A percentile compares a stretch with the other conserved stretches of the same genome.
These are phyloP conservation scores for Glyphotaelius pellucidus DNA, from an alignment of 2,888 invertebrate species.

Conservation along the genomic window DNA sequence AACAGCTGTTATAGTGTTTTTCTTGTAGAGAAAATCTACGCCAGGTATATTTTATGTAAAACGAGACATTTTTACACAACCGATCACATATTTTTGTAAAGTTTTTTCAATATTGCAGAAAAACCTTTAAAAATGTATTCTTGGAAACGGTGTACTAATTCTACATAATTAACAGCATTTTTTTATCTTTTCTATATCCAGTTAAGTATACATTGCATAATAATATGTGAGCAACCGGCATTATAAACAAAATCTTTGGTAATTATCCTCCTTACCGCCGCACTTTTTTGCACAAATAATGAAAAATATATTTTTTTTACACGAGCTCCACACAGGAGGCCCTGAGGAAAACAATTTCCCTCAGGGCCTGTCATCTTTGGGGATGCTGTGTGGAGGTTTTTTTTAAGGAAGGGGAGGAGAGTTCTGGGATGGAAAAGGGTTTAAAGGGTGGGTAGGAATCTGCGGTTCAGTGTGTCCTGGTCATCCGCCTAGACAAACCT, in stretches of 20 bases:
- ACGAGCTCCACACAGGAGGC: too few relatives aligned
- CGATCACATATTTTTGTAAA: not conserved
- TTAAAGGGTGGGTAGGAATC: too few relatives aligned
- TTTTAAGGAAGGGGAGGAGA: too few relatives aligned
- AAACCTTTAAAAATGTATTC: not conserved
- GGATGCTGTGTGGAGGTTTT: too few relatives aligned
- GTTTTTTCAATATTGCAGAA: not conserved
- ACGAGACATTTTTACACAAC: not conserved
- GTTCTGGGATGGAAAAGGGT: too few relatives aligned
- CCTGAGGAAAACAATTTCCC: too few relatives aligned
- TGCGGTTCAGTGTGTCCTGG: too few relatives aligned
- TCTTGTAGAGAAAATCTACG: not conserved
- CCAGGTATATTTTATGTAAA: not conserved
- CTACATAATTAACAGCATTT: not conserved
- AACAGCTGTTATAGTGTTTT: conserved; percentile 29
- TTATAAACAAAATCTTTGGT: not conserved
- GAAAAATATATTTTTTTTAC: too few relatives aligned
- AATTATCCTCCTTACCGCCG: not conserved
- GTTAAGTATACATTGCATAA: not conserved
- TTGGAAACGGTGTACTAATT: not conserved
- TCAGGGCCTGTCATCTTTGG: too few relatives aligned
- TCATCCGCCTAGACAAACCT: too few relatives aligned
- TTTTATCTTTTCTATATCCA: not conserved
- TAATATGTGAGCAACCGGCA: not conserved
- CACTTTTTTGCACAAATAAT: too few relatives aligned